Conservation (phyloP, 2,888 invertebrate species). For the Pseudococcus jackbeardsleyi region DNA sequence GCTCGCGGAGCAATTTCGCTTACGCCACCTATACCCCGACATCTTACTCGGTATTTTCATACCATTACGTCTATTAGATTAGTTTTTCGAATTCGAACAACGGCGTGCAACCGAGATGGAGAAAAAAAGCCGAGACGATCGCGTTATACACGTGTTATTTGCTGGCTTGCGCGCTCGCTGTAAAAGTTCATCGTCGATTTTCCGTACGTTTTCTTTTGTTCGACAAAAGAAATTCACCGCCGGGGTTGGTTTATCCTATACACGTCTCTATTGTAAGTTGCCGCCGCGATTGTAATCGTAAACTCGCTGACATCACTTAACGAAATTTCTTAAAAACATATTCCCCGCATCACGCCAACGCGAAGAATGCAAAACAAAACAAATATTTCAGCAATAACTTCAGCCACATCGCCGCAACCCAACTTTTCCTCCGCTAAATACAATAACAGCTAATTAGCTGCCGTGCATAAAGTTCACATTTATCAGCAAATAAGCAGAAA, state of each 20-base stretch:
- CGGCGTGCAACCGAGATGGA: too few species aligned
- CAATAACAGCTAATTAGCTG: slow-evolving; percentile 52
- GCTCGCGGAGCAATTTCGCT: background rate
- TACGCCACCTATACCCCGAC: background rate
- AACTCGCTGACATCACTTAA: slow-evolving; percentile 55
- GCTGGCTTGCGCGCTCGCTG: background rate
- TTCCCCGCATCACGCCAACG: background rate
- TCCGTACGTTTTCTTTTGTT: slow-evolving; percentile 11
- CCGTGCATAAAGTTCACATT: slow-evolving; percentile 42
- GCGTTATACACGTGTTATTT: slow-evolving; percentile 48
- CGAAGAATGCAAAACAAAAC: slow-evolving; percentile 50
- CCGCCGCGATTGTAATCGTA: background rate
- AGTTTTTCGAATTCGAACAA: slow-evolving; percentile 33
- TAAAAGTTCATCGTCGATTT: slow-evolving; percentile 54
- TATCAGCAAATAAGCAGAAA: slow-evolving; percentile 51
- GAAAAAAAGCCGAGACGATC: background rate
- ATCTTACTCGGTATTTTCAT: background rate
- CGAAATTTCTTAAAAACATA: slow-evolving; percentile 41
- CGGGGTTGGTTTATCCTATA: slow-evolving; percentile 16
- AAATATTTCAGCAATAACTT: slow-evolving; percentile 53
- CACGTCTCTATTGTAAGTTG: background rate
- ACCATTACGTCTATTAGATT: slow-evolving; percentile 40
- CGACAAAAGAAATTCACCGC: slow-evolving; percentile 3
- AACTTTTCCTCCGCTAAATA: slow-evolving; percentile 33
- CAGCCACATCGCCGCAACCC: background rate